Percentiles rank a stretch among this genome's conserved stretches.
phyloP scores from a whole-genome alignment of 2,888 invertebrate genomes.

The Agapostemon virescens region DNA sequence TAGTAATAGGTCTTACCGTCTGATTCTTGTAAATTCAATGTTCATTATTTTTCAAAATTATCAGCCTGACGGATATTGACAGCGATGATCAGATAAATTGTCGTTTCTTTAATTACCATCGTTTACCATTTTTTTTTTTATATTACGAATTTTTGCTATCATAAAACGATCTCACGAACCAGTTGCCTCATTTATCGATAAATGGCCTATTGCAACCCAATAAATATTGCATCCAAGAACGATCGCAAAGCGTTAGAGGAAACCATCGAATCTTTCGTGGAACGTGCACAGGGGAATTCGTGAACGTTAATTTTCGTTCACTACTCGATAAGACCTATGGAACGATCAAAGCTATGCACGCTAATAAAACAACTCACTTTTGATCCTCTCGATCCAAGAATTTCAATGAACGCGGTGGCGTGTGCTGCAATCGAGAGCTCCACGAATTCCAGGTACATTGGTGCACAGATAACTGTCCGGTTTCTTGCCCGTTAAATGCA shows the following conservation, averaged over 20 bases:
- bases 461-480: constrained; percentile 8
- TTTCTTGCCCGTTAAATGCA: background rate
- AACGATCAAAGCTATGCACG: constrained; percentile 26
- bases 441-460: constrained; percentile 49
- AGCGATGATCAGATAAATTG: background rate
- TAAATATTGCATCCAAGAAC: background rate
- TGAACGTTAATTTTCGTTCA: constrained; percentile 41
- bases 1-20: background rate
- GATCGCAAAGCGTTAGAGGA: constrained; percentile 4
- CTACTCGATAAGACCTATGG: constrained; percentile 38
- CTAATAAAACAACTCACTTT: constrained; percentile 55
- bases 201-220: background rate
- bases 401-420: constrained; percentile 39
- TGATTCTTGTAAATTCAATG: background rate
- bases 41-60: background rate
- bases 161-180: constrained; percentile 3
- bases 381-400: constrained; percentile 45
- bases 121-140: background rate
- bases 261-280: constrained; percentile 33
- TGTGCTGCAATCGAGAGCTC: constrained; percentile 4
- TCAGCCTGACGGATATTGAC: background rate
- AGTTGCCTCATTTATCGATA: background rate
- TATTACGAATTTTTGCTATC: background rate
- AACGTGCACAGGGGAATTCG: constrained; percentile 23
- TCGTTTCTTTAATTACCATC: background rate